Evolutionary conservation across 2,797 vertebrate species (phyloP).

Genomic region (Coluber constrictor): DNA sequence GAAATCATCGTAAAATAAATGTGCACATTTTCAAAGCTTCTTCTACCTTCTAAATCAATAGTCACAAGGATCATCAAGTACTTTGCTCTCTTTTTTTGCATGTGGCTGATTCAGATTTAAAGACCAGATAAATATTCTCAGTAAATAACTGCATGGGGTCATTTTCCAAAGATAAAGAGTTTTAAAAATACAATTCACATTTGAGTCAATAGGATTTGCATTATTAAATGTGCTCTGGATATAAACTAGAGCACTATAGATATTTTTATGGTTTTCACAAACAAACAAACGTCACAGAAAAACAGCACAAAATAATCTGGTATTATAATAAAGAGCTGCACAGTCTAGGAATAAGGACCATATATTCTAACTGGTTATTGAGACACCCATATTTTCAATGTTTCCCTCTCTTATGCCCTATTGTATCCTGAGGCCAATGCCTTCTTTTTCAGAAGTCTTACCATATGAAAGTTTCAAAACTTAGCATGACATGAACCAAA

Average conservation of each 20-base stretch:
- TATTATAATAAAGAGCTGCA: background rate
- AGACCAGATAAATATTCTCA: slow-evolving; percentile 11
- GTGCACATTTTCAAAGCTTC: slow-evolving; percentile 12
- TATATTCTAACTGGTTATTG: background rate
- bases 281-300: background rate
- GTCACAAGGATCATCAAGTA: slow-evolving; percentile 30
- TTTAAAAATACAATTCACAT: slow-evolving; percentile 8
- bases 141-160: background rate
- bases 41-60: slow-evolving; percentile 48
- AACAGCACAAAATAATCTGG: background rate
- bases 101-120: background rate
- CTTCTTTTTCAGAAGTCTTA: background rate
- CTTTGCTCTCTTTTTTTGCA: slow-evolving; percentile 38
- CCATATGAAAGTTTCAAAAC: background rate
- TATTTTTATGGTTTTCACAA: background rate
- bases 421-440: background rate
- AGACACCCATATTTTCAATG: background rate
- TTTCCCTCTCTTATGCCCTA: background rate
- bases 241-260: background rate
- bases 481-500: background rate
- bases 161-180: slow-evolving; percentile 20
- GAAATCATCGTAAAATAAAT: slow-evolving; percentile 36
- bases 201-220: slow-evolving; percentile 16
- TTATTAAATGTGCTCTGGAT: background rate
- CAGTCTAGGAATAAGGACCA: background rate